A percentile compares a stretch with the other conserved stretches of the same genome.
Evolutionary conservation across 2,797 vertebrate genomes (phyloP).

Genomic region (Megalops cyprinoides): DNA sequence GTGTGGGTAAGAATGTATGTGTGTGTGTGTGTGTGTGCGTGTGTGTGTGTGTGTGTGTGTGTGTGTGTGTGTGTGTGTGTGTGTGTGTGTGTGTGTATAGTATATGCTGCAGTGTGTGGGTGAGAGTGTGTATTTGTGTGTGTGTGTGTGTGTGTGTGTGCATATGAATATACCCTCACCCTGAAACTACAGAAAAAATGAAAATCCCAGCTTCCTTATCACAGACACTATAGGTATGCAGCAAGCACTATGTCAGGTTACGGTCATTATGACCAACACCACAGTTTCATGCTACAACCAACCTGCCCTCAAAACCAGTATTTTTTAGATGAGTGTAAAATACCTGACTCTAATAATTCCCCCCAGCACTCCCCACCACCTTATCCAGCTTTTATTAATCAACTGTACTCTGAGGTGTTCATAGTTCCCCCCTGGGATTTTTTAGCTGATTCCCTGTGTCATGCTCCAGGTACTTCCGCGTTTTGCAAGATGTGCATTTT

Average conservation of each 20-base stretch:
- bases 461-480: constrained; percentile 4
- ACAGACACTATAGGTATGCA: too few species aligned
- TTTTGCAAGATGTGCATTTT: constrained; percentile 7
- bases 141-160: not conserved
- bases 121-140: too few species aligned
- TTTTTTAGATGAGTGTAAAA: not conserved
- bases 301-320: not conserved
- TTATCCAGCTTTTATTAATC: not conserved
- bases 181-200: not conserved
- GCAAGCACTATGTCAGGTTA: too few species aligned
- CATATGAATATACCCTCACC: constrained; percentile 47
- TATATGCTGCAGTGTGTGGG: too few species aligned
- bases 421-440: too few species aligned
- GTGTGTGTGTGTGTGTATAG: too few species aligned
- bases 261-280: not conserved
- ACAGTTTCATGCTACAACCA: not conserved
- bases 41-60: too few species aligned
- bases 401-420: not conserved
- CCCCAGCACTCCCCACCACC: not conserved
- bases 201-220: not conserved
- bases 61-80: too few species aligned
- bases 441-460: not conserved
- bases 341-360: not conserved
- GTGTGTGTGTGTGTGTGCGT: too few species aligned
- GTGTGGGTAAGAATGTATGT: too few species aligned